A percentile compares a stretch with the other conserved stretches of the same genome.
Conservation (phyloP, 1,140 invertebrate genomes). For the Armadillidium nasatum region DNA sequence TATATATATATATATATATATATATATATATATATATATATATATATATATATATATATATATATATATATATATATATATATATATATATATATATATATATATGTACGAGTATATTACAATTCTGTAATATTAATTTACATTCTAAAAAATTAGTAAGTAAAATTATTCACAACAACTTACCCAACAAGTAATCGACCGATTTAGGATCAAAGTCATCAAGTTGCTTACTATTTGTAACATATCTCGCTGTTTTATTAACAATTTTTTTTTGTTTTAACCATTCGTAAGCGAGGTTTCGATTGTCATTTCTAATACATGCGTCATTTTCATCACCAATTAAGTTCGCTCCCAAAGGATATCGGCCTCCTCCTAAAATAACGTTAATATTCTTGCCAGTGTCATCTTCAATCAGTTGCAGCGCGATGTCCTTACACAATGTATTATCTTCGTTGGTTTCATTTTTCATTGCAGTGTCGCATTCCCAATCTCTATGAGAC, state of each 20-base stretch:
- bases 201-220: constrained; percentile 53
- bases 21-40: too few relatives aligned
- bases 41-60: too few relatives aligned
- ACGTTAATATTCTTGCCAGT: constrained; percentile 41
- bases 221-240: constrained; percentile 57
- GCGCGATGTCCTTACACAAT: constrained; percentile 45
- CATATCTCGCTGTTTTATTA: constrained; percentile 62
- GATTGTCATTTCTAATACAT: constrained; percentile 55
- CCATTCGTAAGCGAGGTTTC: constrained; percentile 59
- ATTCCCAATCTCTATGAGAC: constrained; percentile 68
- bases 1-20: too few relatives aligned
- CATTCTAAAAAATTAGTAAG: too few relatives aligned
- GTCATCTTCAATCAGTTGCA: constrained; percentile 46
- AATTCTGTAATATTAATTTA: too few relatives aligned
- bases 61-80: too few relatives aligned
- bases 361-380: constrained; percentile 36
- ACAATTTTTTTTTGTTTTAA: constrained; percentile 57
- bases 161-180: constrained; percentile 44
- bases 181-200: constrained; percentile 65
- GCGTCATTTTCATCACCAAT: background rate
- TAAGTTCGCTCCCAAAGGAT: constrained; percentile 25
- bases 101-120: too few relatives aligned
- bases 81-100: too few relatives aligned
- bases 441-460: background rate
- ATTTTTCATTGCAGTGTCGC: constrained; percentile 51